These are phyloP conservation scores for Trachymyrmex cornetzi DNA, from an alignment of 1,140 invertebrate genomes.

Conservation along the genomic window DNA sequence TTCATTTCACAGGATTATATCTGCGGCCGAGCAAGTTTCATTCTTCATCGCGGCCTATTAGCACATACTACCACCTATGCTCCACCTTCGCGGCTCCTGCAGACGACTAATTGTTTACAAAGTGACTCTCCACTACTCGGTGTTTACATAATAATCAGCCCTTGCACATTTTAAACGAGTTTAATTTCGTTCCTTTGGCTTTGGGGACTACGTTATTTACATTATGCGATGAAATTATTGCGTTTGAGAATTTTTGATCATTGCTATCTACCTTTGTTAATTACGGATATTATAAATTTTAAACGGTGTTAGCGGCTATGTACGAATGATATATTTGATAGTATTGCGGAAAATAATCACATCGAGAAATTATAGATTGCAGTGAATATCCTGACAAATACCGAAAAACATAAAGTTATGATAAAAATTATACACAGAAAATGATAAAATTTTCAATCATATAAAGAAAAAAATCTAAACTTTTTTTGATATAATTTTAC, in stretches of 20 bases:
- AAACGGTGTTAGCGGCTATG: conserved; percentile 12
- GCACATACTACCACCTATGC: conserved; percentile 55
- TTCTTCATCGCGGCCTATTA: conserved; percentile 80
- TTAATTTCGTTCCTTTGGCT: conserved; percentile 59
- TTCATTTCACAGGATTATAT: conserved; percentile 78
- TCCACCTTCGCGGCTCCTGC: conserved; percentile 61
- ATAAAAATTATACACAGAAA: background rate
- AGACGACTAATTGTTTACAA: conserved; percentile 80
- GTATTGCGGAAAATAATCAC: background rate
- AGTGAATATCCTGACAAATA: background rate
- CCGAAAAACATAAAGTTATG: background rate
- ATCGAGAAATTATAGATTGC: background rate
- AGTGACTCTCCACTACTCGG: conserved; percentile 65
- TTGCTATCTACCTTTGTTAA: conserved; percentile 37
- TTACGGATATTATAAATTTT: conserved; percentile 44
- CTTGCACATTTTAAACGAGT: conserved; percentile 72
- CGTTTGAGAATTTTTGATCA: conserved; percentile 64
- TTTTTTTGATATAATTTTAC: background rate
- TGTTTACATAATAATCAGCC: conserved; percentile 71
- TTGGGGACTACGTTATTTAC: conserved; percentile 40
- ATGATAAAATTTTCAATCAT: background rate
- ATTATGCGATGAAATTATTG: conserved; percentile 53
- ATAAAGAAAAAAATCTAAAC: background rate
- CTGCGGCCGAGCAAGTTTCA: conserved; percentile 71
- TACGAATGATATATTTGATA: conserved; percentile 9